phyloP scores from a whole-genome alignment of 1,140 invertebrate species.

The Elymnias hypermnestra region DNA sequence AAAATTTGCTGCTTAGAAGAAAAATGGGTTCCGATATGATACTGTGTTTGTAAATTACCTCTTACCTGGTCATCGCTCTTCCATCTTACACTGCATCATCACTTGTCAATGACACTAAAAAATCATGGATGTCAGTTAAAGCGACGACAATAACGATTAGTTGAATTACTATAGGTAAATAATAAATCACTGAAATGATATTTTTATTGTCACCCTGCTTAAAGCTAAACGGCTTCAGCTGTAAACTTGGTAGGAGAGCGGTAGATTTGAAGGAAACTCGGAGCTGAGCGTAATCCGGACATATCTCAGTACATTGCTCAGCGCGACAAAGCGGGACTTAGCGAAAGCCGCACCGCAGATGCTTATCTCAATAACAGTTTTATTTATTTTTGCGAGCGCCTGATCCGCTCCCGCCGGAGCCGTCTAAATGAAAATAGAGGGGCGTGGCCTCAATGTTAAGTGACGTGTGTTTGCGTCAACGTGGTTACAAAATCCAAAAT shows the following conservation, averaged over 20 bases:
- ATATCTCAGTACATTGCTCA: constrained; percentile 70
- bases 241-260: constrained; percentile 57
- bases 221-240: constrained; percentile 55
- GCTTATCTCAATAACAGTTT: constrained; percentile 76
- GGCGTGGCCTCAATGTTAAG: constrained; percentile 29
- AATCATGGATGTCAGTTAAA: too few species aligned
- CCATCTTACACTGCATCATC: too few species aligned
- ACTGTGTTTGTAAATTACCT: too few species aligned
- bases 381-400: constrained; percentile 71
- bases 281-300: constrained; percentile 61
- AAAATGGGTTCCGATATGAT: too few species aligned
- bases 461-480: constrained; percentile 17
- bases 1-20: too few species aligned
- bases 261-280: constrained; percentile 42
- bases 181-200: too few species aligned
- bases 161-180: too few species aligned
- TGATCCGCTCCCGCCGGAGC: constrained; percentile 60
- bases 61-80: too few species aligned
- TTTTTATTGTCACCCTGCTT: constrained; percentile 37
- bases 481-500: too few species aligned
- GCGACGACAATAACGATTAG: too few species aligned
- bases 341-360: constrained; percentile 68
- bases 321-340: constrained; percentile 67
- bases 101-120: too few species aligned
- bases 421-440: constrained; percentile 66